These are phyloP conservation scores for Escarpia spicata DNA, from an alignment of 2,888 invertebrate species.

Conservation along the genomic window DNA sequence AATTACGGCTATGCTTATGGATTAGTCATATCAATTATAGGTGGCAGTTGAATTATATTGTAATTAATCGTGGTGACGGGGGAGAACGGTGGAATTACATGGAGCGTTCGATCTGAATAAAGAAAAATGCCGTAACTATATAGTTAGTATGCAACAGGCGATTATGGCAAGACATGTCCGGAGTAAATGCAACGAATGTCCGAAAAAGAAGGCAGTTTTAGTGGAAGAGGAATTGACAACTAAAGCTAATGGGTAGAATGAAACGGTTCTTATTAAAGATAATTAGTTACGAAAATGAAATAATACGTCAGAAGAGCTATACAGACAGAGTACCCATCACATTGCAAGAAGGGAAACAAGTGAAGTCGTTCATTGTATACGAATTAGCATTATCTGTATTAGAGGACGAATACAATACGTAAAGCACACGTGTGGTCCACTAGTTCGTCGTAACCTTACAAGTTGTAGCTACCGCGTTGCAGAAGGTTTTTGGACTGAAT, in stretches of 20 bases:
- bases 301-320: not conserved
- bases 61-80: no score
- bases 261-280: not conserved
- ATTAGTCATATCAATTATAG: no score
- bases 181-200: not conserved
- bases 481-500: not conserved
- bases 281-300: not conserved
- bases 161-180: not conserved
- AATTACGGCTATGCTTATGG: no score
- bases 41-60: no score
- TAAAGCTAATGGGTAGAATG: not conserved
- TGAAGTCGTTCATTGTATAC: not conserved
- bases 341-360: not conserved
- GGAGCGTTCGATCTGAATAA: no score
- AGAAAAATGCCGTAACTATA: no score
- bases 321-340: not conserved
- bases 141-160: not conserved
- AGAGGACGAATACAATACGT: not conserved
- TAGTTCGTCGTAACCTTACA: not conserved
- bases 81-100: no score
- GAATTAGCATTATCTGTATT: not conserved
- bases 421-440: not conserved
- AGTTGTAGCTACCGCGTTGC: not conserved
- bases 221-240: not conserved
- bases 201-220: not conserved